Conservation (phyloP, 2,888 invertebrate species). For the Helicoverpa assulta region DNA sequence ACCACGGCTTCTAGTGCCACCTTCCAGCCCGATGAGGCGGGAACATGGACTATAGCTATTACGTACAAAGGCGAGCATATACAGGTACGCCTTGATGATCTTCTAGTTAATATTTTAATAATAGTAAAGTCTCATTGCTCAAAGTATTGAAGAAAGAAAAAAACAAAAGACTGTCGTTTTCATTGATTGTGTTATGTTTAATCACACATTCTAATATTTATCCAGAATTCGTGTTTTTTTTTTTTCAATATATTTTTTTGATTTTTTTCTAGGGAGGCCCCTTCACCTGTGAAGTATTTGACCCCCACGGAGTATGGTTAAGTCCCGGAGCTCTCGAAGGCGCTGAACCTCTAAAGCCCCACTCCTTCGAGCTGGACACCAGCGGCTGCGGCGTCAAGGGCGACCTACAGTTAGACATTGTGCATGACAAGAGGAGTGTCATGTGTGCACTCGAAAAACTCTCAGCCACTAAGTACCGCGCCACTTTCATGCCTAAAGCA, state of each 20-base stretch:
- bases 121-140: too few species aligned
- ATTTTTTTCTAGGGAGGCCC: conserved; percentile 94
- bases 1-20: conserved; percentile 96
- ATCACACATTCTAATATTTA: too few species aligned
- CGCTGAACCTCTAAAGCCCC: conserved; percentile 95
- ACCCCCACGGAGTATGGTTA: conserved; percentile 96
- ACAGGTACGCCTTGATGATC: conserved; percentile 81
- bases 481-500: conserved; percentile 95
- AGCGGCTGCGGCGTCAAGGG: conserved; percentile 93
- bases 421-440: conserved; percentile 96
- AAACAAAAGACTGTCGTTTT: too few species aligned
- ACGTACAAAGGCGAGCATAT: conserved; percentile 99
- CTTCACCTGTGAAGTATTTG: conserved; percentile 98
- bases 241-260: conserved; percentile 22
- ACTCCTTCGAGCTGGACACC: conserved; percentile 94
- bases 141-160: too few species aligned
- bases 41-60: conserved; percentile 99
- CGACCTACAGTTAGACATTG: conserved; percentile 96
- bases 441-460: conserved; percentile 95
- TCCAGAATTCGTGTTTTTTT: background rate
- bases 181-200: too few species aligned
- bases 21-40: conserved; percentile 99
- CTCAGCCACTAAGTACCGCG: conserved; percentile 93
- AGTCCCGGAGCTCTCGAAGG: conserved; percentile 93
- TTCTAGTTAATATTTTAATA: background rate